Evolutionary conservation across 2,113 vertebrate species (phyloP).

Genomic region (Myiopsitta monachus): DNA sequence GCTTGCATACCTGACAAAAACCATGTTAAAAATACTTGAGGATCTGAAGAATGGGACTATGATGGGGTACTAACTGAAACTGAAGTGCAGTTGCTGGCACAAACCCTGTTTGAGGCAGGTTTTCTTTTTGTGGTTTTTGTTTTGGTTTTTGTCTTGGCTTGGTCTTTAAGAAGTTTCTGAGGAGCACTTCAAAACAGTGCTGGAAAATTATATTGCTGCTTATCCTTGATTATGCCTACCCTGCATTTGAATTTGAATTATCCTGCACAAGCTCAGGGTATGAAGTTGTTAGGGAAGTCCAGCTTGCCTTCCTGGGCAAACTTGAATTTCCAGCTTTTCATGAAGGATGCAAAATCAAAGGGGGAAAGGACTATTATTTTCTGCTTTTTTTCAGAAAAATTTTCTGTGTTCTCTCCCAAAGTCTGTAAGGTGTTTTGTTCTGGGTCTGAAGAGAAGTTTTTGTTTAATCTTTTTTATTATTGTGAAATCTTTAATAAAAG

Average conservation of each 20-base stretch:
- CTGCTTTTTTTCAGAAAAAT: background rate
- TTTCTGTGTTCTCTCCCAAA: background rate
- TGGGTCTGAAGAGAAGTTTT: background rate
- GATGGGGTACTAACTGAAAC: background rate
- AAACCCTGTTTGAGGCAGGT: background rate
- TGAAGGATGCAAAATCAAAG: background rate
- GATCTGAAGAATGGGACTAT: background rate
- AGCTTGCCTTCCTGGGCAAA: background rate
- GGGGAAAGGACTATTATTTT: background rate
- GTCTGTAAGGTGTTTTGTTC: background rate
- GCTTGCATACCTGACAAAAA: background rate
- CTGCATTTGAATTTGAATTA: background rate
- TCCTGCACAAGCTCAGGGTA: background rate
- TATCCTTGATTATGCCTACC: background rate
- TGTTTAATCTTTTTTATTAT: background rate
- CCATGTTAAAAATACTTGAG: background rate
- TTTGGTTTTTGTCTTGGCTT: background rate
- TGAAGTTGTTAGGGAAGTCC: background rate
- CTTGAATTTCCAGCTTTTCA: background rate
- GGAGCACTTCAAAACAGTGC: background rate
- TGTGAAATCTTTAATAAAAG: background rate
- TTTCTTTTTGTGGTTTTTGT: fast-evolving
- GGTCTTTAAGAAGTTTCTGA: background rate
- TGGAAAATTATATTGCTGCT: background rate
- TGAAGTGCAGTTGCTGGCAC: background rate